Conservation (phyloP, 2,113 vertebrate species). For the Enhydra lutris region DNA sequence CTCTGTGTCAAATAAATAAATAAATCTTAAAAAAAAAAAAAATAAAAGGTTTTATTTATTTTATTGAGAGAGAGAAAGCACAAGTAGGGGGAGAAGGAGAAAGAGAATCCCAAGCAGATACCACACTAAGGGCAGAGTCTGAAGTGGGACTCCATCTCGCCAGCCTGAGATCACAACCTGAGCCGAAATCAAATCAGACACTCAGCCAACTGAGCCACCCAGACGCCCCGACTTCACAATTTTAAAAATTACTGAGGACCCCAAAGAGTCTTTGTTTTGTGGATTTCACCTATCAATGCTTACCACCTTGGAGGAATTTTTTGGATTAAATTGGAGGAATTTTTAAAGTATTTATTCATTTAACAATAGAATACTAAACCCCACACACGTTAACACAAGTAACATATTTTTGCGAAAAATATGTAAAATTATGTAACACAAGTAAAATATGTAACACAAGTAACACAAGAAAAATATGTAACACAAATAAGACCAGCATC, state of each 20-base stretch:
- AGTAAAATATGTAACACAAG: too few species aligned
- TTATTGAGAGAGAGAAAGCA: background rate
- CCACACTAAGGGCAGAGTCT: background rate
- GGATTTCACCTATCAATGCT: background rate
- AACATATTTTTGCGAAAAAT: background rate
- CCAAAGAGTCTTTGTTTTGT: background rate
- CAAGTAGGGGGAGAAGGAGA: background rate
- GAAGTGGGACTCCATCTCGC: background rate
- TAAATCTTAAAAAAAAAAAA: too few species aligned
- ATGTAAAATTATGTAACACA: too few species aligned
- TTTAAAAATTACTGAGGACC: background rate
- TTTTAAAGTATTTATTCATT: background rate
- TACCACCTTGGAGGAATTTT: background rate
- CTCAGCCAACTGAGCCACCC: background rate
- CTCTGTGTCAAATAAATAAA: too few species aligned
- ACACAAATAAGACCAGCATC: background rate
- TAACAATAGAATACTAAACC: background rate
- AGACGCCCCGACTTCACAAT: background rate
- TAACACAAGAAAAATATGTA: too few species aligned
- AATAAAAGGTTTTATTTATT: background rate
- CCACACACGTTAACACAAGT: background rate
- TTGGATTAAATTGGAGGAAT: background rate
- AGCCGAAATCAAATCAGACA: background rate
- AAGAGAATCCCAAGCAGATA: background rate
- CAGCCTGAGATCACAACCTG: background rate